Evolutionary conservation across 1,140 invertebrate genomes (phyloP).

Genomic region (Hypsibius dujardini): DNA sequence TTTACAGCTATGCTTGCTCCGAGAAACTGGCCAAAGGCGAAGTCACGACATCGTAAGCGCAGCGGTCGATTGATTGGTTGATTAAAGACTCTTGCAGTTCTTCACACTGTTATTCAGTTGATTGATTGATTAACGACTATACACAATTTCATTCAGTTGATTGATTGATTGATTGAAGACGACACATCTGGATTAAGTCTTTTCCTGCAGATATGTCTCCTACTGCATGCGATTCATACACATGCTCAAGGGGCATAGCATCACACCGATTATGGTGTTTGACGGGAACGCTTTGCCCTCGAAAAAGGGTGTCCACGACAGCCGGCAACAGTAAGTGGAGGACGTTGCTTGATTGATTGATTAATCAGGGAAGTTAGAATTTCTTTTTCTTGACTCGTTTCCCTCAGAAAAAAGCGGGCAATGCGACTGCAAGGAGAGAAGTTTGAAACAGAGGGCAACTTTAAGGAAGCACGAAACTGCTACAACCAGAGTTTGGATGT

Average conservation of each 20-base stretch:
- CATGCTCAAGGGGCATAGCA: conserved; percentile 52
- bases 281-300: conserved; percentile 84
- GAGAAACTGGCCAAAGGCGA: conserved; percentile 70
- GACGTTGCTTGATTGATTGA: background rate
- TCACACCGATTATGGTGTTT: conserved; percentile 88
- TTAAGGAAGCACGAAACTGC: conserved; percentile 57
- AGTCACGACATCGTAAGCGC: conserved; percentile 58
- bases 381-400: no score
- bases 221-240: conserved; percentile 79
- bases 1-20: conserved; percentile 62
- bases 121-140: conserved; percentile 16
- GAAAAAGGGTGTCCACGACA: conserved; percentile 67
- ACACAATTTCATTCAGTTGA: background rate
- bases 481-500: conserved; percentile 69
- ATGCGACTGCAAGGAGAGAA: conserved; percentile 49
- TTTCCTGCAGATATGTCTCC: conserved; percentile 53
- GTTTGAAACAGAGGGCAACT: conserved; percentile 56
- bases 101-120: background rate
- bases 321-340: conserved; percentile 54
- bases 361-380: no score
- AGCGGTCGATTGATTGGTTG: conserved; percentile 10
- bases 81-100: conserved; percentile 7
- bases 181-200: conserved; percentile 25
- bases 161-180: no score
- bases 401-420: conserved; percentile 5